Percentiles rank a stretch among this genome's conserved stretches.
phyloP scores from a whole-genome alignment of 1,140 invertebrate genomes.

The Camponotus vicinus region DNA sequence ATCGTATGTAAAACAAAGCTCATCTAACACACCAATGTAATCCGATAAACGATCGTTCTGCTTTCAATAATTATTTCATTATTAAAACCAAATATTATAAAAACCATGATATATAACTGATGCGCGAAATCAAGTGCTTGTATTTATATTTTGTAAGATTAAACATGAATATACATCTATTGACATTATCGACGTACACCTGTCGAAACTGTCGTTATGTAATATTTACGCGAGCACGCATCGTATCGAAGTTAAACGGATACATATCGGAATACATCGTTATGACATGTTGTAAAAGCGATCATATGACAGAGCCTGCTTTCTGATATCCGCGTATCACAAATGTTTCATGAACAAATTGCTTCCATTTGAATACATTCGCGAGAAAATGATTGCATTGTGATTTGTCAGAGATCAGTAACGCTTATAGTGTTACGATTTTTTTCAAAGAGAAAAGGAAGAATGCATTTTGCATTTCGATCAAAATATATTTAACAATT shows the following conservation, averaged over 20 bases:
- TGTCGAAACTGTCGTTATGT: slow-evolving; percentile 3
- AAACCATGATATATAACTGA: background rate
- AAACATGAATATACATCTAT: background rate
- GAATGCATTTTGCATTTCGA: too few relatives aligned
- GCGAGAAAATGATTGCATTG: too few relatives aligned
- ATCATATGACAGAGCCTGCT: background rate
- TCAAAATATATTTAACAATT: too few relatives aligned
- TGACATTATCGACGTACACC: slow-evolving; percentile 4
- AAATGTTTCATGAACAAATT: too few relatives aligned
- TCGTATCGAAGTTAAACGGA: background rate
- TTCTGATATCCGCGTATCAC: background rate
- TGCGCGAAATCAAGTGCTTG: background rate
- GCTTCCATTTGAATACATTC: background rate
- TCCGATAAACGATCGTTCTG: background rate
- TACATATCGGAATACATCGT: background rate
- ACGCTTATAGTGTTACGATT: too few relatives aligned
- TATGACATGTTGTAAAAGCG: background rate
- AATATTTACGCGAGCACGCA: slow-evolving; percentile 17
- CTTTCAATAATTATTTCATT: background rate
- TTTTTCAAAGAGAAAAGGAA: too few relatives aligned
- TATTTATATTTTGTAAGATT: slow-evolving; percentile 11
- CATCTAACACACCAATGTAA: background rate
- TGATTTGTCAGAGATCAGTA: too few relatives aligned
- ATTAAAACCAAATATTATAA: background rate
- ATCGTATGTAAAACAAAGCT: background rate